These are phyloP conservation scores for Herpetotheres cachinnans DNA, from an alignment of 2,113 vertebrate species.

Conservation along the genomic window DNA sequence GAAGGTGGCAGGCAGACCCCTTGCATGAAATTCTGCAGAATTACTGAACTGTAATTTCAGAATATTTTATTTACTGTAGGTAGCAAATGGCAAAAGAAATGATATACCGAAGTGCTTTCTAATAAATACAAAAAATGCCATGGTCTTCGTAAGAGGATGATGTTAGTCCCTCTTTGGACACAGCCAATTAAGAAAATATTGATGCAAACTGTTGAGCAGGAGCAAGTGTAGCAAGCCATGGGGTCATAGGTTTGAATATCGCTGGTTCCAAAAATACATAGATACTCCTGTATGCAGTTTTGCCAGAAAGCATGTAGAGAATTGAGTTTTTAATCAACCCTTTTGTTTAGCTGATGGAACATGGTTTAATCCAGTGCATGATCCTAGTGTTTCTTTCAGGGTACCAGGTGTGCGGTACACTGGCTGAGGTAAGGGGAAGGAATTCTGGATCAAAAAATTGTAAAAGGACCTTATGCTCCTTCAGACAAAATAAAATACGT, in stretches of 20 bases:
- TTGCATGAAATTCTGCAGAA: background rate
- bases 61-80: background rate
- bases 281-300: background rate
- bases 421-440: background rate
- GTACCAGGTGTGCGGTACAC: background rate
- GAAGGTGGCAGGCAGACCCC: background rate
- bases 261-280: fast-evolving
- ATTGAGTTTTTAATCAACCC: background rate
- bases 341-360: background rate
- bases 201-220: background rate
- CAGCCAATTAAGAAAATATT: background rate
- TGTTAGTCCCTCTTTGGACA: background rate
- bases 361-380: background rate
- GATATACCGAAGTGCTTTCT: background rate
- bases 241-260: background rate
- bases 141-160: background rate
- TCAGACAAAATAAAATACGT: background rate
- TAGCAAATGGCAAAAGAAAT: background rate
- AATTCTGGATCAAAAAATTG: background rate
- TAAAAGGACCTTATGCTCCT: background rate
- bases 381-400: background rate
- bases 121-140: background rate
- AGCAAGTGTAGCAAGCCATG: background rate
- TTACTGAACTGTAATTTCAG: background rate
- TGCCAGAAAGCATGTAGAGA: background rate